phyloP scores from a whole-genome alignment of 2,113 vertebrate genomes.

The Mionectes macconnelli region DNA sequence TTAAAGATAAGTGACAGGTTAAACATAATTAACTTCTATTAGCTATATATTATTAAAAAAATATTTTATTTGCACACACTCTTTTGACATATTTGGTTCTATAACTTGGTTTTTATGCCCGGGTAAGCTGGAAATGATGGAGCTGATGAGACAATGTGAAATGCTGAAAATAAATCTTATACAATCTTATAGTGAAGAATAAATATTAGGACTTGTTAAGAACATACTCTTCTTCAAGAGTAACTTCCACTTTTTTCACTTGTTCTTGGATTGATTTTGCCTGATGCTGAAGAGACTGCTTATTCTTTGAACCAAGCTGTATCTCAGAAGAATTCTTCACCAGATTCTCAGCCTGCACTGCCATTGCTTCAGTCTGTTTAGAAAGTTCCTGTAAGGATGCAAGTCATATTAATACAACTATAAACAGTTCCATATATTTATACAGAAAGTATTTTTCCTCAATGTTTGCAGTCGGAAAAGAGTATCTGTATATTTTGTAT shows the following conservation, averaged over 20 bases:
- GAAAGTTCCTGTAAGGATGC: conserved; percentile 80
- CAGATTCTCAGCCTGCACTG: conserved; percentile 79
- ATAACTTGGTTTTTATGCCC: background rate
- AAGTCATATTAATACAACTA: background rate
- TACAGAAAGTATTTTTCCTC: background rate
- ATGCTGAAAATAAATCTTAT: conserved; percentile 43
- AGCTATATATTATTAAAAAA: background rate
- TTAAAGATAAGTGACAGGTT: background rate
- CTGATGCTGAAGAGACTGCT: conserved; percentile 81
- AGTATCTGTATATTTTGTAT: background rate
- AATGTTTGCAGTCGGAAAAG: background rate
- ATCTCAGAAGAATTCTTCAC: conserved; percentile 86
- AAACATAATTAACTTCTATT: background rate
- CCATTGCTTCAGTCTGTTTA: conserved; percentile 77
- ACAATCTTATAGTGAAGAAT: conserved; percentile 53
- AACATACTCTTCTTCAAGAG: conserved; percentile 88
- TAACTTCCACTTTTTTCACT: conserved; percentile 80
- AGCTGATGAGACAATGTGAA: conserved; percentile 37
- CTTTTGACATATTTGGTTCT: conserved; percentile 20
- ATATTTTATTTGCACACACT: background rate
- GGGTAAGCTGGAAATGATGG: conserved; percentile 54
- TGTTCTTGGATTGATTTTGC: conserved; percentile 82
- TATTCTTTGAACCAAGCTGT: conserved; percentile 83
- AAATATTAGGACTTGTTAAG: conserved; percentile 73
- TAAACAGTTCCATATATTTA: background rate